Percentiles rank a stretch among this genome's conserved stretches.
phyloP scores from a whole-genome alignment of 1,140 invertebrate genomes.

The Neotoxoptera formosana region DNA sequence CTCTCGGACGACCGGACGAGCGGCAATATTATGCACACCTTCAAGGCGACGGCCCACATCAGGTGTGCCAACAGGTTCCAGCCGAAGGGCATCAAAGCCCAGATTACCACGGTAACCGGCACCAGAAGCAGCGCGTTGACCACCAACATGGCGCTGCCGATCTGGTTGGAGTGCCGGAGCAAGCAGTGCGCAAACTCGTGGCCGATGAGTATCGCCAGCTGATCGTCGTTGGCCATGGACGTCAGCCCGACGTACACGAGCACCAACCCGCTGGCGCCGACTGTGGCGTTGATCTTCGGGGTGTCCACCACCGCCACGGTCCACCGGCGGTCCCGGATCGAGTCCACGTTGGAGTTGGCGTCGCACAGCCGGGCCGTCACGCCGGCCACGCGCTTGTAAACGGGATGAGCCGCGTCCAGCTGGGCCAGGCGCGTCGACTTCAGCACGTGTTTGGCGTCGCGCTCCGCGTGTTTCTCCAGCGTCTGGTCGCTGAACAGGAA shows the following conservation, averaged over 20 bases:
- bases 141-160: not conserved
- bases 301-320: not conserved
- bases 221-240: not conserved
- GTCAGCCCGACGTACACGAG: not conserved
- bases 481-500: not conserved
- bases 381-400: not conserved
- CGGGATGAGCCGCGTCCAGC: not conserved
- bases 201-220: not conserved
- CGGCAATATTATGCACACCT: not conserved
- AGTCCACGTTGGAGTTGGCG: not conserved
- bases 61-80: not conserved
- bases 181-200: not conserved
- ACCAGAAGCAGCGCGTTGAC: too few species aligned
- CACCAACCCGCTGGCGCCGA: not conserved
- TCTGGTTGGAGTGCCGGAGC: not conserved
- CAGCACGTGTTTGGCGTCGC: too few species aligned
- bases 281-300: not conserved
- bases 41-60: fast-evolving
- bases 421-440: too few species aligned
- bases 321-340: not conserved
- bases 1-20: not conserved
- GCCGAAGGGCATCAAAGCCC: not conserved
- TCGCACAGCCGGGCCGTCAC: not conserved
- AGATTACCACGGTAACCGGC: too few species aligned
- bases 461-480: not conserved